A percentile compares a stretch with the other conserved stretches of the same genome.
phyloP scores from a whole-genome alignment of 2,113 vertebrate genomes.

The Ophthalmolycus amberensis region DNA sequence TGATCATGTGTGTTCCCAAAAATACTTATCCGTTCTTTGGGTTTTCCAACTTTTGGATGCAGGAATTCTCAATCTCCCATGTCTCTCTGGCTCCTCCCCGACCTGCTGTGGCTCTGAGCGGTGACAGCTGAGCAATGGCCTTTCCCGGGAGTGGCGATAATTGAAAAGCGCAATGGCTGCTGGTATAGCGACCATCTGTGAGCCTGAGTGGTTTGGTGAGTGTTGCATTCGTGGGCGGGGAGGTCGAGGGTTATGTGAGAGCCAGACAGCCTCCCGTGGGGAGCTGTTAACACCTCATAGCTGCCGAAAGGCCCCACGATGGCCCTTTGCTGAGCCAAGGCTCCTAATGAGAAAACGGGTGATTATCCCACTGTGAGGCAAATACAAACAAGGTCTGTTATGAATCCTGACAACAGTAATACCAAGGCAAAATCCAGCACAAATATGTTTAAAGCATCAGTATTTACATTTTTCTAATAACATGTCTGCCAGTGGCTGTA shows the following conservation, averaged over 20 bases:
- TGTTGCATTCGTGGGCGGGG: constrained; percentile 73
- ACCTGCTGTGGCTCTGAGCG: constrained; percentile 22
- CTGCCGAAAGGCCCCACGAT: constrained; percentile 84
- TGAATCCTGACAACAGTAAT: constrained; percentile 47
- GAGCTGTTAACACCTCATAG: constrained; percentile 93
- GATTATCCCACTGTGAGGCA: constrained; percentile 74
- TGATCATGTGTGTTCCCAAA: background rate
- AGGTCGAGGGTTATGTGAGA: constrained; percentile 72
- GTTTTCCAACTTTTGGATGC: constrained; percentile 55
- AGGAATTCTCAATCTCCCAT: constrained; percentile 60
- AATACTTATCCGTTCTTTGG: background rate
- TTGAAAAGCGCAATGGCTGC: constrained; percentile 83
- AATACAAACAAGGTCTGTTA: constrained; percentile 68
- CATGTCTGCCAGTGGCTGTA: background rate
- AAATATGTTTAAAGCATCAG: background rate
- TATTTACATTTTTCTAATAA: constrained; percentile 1
- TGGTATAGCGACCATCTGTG: constrained; percentile 79
- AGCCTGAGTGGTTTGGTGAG: constrained; percentile 77
- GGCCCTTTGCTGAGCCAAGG: constrained; percentile 53
- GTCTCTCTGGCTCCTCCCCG: constrained; percentile 22
- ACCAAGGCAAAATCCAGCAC: constrained; percentile 20
- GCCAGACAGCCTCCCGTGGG: constrained; percentile 82
- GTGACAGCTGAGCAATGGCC: constrained; percentile 81
- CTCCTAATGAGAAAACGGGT: constrained; percentile 78
- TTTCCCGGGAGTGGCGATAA: constrained; percentile 70